Evolutionary conservation across 2,113 vertebrate genomes (phyloP), one percentile per base, ranked within the genome.

Genomic region (Calypte anna): DNA sequence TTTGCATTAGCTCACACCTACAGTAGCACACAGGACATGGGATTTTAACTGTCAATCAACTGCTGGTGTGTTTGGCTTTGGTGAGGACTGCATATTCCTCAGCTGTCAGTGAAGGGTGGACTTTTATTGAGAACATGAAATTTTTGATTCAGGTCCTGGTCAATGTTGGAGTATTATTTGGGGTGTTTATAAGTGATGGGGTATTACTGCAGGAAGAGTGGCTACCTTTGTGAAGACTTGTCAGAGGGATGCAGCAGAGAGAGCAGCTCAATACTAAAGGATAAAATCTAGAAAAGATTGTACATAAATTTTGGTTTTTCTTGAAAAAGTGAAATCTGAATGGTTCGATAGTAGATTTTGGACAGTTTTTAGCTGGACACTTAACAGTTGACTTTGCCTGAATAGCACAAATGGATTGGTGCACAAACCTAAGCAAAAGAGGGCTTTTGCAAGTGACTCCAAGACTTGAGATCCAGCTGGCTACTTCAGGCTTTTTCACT

Each of bases 11-110:
- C 4, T 79, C 38, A 16, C 38, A 43, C n/a, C 36, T 58, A 3
- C 44, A 7, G 1, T 15, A 22, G 36, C 1, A 4, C 27, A 57
- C 9, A 1, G 1, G 24, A 6, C 10, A 1, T 11, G 28, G 15
- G 21, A 44, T 72, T 82, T 77, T 30, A 83, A 58, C 51, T 91
- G 83, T 58, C 7, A 23, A 18, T 14, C 13, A 17, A 44, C 17
- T 5, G 40, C 40, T 68, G n/a, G 19, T 12, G 24, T 53, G 36
- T 54, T 79, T 87, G 72, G 20, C 33, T 62, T 67, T 68, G 66
- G 33, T 78, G 72, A 46, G 9, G 43, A 10, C 10, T 7, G 17
- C 51, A 3, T 69, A 30, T 57, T 68, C 3, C 1, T 63, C 43
- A 40, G 22, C 59, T 63, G 14, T 69, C 86, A n/a, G 36, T 53